Evolutionary conservation across 92 coral and sea anemone genomes (phyloP).

Genomic region (Micromussa lordhowensis): DNA sequence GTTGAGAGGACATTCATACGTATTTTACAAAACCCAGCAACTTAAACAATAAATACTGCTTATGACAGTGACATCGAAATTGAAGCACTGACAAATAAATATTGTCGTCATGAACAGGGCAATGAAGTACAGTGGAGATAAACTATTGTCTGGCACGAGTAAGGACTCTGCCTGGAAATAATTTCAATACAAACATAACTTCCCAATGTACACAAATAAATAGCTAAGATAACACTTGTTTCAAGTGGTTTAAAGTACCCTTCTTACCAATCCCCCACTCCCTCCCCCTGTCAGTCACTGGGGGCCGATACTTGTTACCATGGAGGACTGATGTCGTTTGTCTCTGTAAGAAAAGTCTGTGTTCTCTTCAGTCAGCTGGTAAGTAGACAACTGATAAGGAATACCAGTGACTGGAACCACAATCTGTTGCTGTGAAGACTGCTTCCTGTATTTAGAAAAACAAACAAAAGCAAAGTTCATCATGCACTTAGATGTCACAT

Average conservation of each 20-base stretch:
- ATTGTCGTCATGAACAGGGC: no score
- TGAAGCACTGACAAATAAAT: no score
- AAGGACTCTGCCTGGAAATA: no score
- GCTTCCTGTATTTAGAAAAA: constrained; percentile 62
- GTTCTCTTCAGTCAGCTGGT: constrained; percentile 97
- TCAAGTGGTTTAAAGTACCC: neutral
- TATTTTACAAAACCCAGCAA: no score
- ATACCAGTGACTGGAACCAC: constrained; percentile 84
- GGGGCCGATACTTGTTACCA: constrained; percentile 72
- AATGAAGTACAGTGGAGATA: no score
- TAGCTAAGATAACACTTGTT: neutral
- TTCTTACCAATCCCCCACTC: neutral
- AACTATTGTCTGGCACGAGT: no score
- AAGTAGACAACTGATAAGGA: constrained; percentile 91
- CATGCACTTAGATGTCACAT: no score
- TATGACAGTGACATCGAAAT: no score
- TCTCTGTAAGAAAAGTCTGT: constrained; percentile 97
- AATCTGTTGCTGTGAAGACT: constrained; percentile 83
- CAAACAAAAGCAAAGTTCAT: neutral
- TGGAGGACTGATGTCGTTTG: constrained; percentile 95
- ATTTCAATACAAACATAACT: no score
- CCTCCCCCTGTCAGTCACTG: neutral
- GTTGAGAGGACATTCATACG: no score
- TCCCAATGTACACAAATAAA: constrained; percentile 29
- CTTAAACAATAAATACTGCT: no score